A percentile compares a stretch with the other conserved stretches of the same genome.
These are phyloP conservation scores for Dryomyza anilis DNA, from an alignment of 2,888 invertebrate genomes.

Conservation along the genomic window DNA sequence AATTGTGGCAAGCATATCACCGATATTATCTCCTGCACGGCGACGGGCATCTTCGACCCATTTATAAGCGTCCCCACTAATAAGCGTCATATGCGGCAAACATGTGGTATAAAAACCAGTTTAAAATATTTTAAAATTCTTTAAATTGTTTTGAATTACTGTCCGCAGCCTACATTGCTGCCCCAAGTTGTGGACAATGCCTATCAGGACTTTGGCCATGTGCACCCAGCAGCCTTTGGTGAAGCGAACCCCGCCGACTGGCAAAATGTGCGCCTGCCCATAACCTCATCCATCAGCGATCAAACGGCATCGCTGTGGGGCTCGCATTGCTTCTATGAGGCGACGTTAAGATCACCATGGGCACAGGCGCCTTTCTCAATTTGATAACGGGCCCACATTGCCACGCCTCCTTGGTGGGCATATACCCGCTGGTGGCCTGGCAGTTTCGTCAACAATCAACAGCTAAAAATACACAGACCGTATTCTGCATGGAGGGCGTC, in stretches of 20 bases:
- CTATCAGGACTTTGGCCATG: slow-evolving; percentile 71
- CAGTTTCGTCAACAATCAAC: slow-evolving; percentile 42
- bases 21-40: slow-evolving; percentile 89
- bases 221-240: slow-evolving; percentile 74
- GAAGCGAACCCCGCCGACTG: slow-evolving; percentile 58
- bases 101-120: too few relatives aligned
- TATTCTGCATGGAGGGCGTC: slow-evolving; percentile 83
- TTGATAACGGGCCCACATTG: slow-evolving; percentile 78
- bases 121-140: background rate
- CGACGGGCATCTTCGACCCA: slow-evolving; percentile 93
- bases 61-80: too few relatives aligned
- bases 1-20: slow-evolving; percentile 81
- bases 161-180: too few relatives aligned
- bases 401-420: slow-evolving; percentile 80
- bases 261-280: slow-evolving; percentile 67
- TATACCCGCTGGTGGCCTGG: slow-evolving; percentile 95
- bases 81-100: too few relatives aligned
- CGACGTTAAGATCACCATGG: slow-evolving; percentile 86
- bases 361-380: slow-evolving; percentile 89
- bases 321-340: slow-evolving; percentile 76
- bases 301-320: slow-evolving; percentile 91
- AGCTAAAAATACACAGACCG: slow-evolving; percentile 55
- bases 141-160: too few relatives aligned
- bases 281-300: slow-evolving; percentile 65
- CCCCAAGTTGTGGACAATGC: slow-evolving; percentile 82